These are phyloP conservation scores for Rhadina sibilatrix DNA, from an alignment of 2,113 vertebrate species.

Conservation along the genomic window DNA sequence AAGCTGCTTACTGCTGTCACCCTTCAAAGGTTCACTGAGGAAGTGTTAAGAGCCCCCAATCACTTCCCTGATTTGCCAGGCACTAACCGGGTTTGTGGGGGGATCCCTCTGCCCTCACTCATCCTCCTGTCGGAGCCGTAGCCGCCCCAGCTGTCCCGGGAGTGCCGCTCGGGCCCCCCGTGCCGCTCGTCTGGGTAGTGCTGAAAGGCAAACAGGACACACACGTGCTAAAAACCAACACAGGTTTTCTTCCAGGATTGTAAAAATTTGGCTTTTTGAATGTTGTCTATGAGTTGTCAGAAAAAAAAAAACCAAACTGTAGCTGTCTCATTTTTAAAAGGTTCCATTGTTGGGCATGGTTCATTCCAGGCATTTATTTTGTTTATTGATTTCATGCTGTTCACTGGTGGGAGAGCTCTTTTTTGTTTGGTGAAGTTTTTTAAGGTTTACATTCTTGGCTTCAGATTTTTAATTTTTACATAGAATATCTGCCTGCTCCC, in stretches of 20 bases:
- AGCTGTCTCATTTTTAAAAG: background rate
- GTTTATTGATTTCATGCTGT: background rate
- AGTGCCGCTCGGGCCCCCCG: conserved; percentile 77
- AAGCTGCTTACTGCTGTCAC: background rate
- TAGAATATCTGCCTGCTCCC: background rate
- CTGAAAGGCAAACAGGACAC: conserved; percentile 57
- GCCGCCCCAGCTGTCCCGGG: conserved; percentile 81
- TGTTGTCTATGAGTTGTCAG: background rate
- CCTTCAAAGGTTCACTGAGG: background rate
- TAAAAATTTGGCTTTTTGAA: background rate
- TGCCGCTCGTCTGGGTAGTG: conserved; percentile 85
- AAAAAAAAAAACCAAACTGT: background rate
- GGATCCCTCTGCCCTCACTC: conserved; percentile 68
- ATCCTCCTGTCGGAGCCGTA: conserved; percentile 84
- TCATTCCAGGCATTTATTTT: background rate
- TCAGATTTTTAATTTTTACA: background rate
- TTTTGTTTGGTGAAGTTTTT: background rate
- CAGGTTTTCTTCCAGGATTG: background rate
- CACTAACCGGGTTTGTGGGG: conserved; percentile 70
- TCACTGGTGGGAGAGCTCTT: rapidly evolving
- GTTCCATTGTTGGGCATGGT: rapidly evolving
- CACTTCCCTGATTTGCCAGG: background rate
- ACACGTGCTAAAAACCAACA: rapidly evolving
- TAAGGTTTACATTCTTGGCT: background rate
- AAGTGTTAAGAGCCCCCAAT: background rate